phyloP scores from a whole-genome alignment of 2,888 invertebrate species.

The Venustoraphidia nigricollis region DNA sequence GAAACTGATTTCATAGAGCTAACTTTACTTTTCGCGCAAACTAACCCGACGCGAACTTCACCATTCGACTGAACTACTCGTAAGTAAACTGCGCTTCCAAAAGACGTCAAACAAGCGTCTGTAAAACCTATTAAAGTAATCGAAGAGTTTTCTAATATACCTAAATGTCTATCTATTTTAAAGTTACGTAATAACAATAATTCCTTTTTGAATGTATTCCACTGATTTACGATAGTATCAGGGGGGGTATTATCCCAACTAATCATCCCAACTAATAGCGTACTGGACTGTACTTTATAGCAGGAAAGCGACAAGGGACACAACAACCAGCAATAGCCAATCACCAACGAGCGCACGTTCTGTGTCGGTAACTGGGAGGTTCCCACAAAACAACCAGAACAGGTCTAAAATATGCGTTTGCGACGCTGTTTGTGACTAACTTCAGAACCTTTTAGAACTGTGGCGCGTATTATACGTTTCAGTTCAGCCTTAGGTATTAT shows the following conservation, averaged over 20 bases:
- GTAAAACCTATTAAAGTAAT: conserved; percentile 8
- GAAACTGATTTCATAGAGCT: conserved; percentile 9
- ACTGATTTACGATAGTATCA: neutral
- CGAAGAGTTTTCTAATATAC: neutral
- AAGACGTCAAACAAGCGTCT: conserved; percentile 8
- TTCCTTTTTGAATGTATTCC: conserved; percentile 4
- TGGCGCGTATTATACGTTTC: too few species aligned
- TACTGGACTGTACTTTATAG: too few species aligned
- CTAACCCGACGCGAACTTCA: neutral
- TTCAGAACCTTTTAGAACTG: too few species aligned
- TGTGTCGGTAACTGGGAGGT: too few species aligned
- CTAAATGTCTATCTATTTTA: conserved; percentile 3
- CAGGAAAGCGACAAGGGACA: too few species aligned
- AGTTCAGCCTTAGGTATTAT: too few species aligned
- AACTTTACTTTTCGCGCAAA: conserved; percentile 9
- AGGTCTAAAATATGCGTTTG: too few species aligned
- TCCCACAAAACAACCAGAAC: too few species aligned
- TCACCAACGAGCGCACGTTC: too few species aligned
- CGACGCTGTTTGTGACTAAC: too few species aligned
- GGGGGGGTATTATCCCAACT: conserved; percentile 8
- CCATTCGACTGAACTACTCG: conserved; percentile 1
- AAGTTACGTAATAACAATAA: conserved; percentile 3
- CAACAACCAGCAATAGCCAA: too few species aligned
- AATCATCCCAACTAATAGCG: too few species aligned
- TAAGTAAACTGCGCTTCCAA: conserved; percentile 9